These are phyloP conservation scores for Apaloderma vittatum DNA, from an alignment of 2,113 vertebrate species.

Conservation along the genomic window DNA sequence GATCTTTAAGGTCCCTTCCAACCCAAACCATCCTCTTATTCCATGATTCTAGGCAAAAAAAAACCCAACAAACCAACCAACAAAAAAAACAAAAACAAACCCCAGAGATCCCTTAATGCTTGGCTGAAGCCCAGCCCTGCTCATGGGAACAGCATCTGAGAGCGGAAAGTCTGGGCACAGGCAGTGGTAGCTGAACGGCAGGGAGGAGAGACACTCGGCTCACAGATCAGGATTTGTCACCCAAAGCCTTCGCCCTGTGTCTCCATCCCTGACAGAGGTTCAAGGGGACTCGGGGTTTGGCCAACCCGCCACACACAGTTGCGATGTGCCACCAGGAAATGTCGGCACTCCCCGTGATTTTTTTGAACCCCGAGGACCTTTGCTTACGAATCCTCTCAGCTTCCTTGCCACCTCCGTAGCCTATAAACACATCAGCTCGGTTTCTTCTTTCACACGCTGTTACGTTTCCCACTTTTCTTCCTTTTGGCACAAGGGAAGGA, in stretches of 20 bases:
- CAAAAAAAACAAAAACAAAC: background rate
- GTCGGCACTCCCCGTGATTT: background rate
- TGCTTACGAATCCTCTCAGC: background rate
- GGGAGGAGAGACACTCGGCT: fast-evolving
- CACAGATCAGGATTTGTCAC: background rate
- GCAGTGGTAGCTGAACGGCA: background rate
- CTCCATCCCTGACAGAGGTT: background rate
- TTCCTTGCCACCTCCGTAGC: background rate
- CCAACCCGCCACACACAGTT: background rate
- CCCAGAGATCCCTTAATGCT: background rate
- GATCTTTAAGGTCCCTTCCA: too few relatives aligned
- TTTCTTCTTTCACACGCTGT: background rate
- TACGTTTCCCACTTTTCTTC: background rate
- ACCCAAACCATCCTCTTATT: too few relatives aligned
- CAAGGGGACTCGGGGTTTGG: background rate
- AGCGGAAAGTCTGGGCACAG: background rate
- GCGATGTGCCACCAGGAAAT: background rate
- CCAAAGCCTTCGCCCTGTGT: background rate
- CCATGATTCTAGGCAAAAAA: too few relatives aligned
- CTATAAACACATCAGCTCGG: background rate
- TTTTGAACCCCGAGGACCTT: background rate
- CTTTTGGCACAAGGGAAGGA: background rate
- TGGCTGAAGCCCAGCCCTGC: background rate
- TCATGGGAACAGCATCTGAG: fast-evolving
- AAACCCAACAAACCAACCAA: background rate